Base-by-base conservation (phyloP, 2,797 vertebrate species). In the Calcarius lapponicus region DNA sequence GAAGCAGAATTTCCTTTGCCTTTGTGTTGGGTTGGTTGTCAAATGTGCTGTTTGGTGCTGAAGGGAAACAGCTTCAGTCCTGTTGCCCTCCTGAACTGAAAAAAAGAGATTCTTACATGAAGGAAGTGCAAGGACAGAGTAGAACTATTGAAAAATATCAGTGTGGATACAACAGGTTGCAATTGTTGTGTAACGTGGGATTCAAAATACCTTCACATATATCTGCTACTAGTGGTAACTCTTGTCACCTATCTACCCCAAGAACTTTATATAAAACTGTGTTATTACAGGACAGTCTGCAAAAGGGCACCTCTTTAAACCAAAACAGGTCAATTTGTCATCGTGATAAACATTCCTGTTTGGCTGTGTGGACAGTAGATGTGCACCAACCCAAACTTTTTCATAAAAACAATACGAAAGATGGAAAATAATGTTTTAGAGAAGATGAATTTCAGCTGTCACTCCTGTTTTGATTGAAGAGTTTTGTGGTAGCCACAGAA, bases 141-240 rank as follows among this genome's bases (percentile, higher is more conserved):
- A 53, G 53, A 76, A 19, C 17, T 4, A 4, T 1, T 50, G 21
- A 45, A 40, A 70, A 56, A 43, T 7, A 29, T 36, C 21, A 29
- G 13, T 56, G 34, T n/a, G 28, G 6, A 13, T 28, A 4, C 36
- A n/a, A 31, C 3, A 12, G 54, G 19, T 38, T 43, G 10, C 17
- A 4, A 1, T 15, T 0, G 0, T 24, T 85, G 34, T 0, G 0
- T 40, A 61, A 53, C 1, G 1, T 4, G 15, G 42, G 17, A 22
- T n/a, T 7, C 3, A 57, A 80, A 79, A 34, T 17, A 21, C 17
- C 9, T 71, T 64, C 6, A 2, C 28, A 1, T 8, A 17, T 10
- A 89, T 18, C 43, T 54, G 14, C 57, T 17, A 4, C 19, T 79
- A 12, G 21, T 26, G 26, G 76, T 42, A 57, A 38, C n/a, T 54